Percentiles rank a stretch among this genome's conserved stretches.
Conservation (phyloP, 1,140 invertebrate genomes). For the Ceratosolen fusciceps region DNA sequence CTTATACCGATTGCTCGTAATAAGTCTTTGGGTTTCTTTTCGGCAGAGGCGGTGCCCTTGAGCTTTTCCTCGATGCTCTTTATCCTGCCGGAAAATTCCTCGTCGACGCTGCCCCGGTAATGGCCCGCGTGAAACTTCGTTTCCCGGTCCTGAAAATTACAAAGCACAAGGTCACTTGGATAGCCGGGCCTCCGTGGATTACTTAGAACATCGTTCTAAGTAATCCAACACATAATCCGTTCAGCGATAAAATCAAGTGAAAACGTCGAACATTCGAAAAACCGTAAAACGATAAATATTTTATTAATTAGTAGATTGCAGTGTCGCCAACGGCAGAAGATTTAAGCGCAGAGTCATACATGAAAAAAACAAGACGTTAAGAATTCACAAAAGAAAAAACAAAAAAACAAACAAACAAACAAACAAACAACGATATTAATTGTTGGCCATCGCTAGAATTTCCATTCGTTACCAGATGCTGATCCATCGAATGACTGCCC, state of each 20-base stretch:
- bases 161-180: background rate
- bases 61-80: slow-evolving; percentile 80
- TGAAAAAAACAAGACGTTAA: no score
- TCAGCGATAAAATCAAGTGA: slow-evolving; percentile 30
- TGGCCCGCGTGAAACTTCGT: slow-evolving; percentile 74
- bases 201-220: no score
- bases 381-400: no score
- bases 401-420: no score
- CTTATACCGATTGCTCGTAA: slow-evolving; percentile 86
- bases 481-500: no score
- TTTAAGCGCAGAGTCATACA: background rate
- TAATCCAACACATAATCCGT: no score
- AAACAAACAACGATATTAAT: no score
- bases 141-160: slow-evolving; percentile 77
- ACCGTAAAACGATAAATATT: slow-evolving; percentile 22
- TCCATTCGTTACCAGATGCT: no score
- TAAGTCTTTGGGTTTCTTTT: slow-evolving; percentile 89
- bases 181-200: no score
- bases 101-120: slow-evolving; percentile 74
- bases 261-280: slow-evolving; percentile 44
- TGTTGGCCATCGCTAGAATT: no score
- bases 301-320: background rate
- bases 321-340: background rate
- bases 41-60: slow-evolving; percentile 72
- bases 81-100: slow-evolving; percentile 81